These are phyloP conservation scores for Phainopepla nitens DNA, from an alignment of 2,113 vertebrate genomes.

Conservation along the genomic window DNA sequence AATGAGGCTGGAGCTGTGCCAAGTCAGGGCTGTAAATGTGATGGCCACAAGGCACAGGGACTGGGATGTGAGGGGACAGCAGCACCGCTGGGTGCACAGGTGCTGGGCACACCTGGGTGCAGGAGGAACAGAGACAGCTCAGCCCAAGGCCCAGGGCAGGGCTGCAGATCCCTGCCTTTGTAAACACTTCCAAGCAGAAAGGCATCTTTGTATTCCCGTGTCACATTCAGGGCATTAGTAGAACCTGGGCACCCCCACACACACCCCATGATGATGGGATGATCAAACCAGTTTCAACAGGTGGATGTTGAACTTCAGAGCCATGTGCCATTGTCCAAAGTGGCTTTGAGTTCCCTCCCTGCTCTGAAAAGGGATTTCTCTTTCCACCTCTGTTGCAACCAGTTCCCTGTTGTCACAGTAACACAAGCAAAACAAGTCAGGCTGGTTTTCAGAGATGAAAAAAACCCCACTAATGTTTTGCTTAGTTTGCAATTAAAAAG, in stretches of 20 bases:
- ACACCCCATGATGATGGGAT: neutral
- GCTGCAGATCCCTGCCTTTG: neutral
- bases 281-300: neutral
- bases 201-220: neutral
- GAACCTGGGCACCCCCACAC: neutral
- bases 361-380: neutral
- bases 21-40: neutral
- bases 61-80: neutral
- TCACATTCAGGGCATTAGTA: accelerated
- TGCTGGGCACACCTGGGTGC: neutral
- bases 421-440: neutral
- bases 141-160: neutral
- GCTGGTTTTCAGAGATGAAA: neutral
- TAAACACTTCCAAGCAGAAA: neutral
- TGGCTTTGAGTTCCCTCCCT: neutral
- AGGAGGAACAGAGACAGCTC: neutral
- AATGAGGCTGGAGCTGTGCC: neutral
- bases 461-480: neutral
- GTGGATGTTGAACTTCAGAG: neutral
- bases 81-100: neutral
- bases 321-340: neutral
- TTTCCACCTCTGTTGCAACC: neutral
- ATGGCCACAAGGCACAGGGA: neutral
- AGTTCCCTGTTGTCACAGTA: neutral
- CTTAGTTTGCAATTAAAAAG: neutral